Evolutionary conservation across 1,140 invertebrate species (phyloP).

Genomic region (Campodea augens): DNA sequence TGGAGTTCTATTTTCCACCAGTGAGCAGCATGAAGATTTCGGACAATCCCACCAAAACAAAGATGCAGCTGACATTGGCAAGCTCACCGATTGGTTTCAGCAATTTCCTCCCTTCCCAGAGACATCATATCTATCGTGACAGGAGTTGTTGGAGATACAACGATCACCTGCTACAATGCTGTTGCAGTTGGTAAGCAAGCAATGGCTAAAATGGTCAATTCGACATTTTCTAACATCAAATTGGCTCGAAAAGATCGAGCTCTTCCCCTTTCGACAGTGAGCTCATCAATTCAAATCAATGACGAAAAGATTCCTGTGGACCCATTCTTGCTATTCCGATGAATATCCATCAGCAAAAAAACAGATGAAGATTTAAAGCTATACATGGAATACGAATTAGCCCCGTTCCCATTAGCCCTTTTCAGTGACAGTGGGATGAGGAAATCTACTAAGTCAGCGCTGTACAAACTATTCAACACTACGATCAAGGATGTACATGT

Average conservation of each 20-base stretch:
- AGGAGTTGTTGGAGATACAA: background rate
- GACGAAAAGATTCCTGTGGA: background rate
- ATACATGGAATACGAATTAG: background rate
- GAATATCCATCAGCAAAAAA: background rate
- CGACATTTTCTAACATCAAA: slow-evolving; percentile 3
- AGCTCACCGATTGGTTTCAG: background rate
- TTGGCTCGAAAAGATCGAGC: background rate
- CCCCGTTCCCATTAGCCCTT: background rate
- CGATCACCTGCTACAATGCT: slow-evolving; percentile 7
- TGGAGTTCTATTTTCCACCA: background rate
- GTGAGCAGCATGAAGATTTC: background rate
- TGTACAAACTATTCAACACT: background rate
- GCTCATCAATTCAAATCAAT: background rate
- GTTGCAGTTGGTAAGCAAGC: slow-evolving; percentile 6
- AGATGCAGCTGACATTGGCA: background rate
- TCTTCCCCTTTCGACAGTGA: slow-evolving; percentile 1
- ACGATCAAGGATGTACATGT: background rate
- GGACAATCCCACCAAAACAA: background rate
- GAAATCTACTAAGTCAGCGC: background rate
- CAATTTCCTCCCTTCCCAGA: background rate
- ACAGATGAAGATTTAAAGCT: background rate
- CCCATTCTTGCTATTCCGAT: background rate
- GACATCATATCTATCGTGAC: background rate
- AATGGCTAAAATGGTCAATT: background rate
- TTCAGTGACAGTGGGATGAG: background rate